Conservation (phyloP, 2,797 vertebrate genomes). For the Mycteria americana region DNA sequence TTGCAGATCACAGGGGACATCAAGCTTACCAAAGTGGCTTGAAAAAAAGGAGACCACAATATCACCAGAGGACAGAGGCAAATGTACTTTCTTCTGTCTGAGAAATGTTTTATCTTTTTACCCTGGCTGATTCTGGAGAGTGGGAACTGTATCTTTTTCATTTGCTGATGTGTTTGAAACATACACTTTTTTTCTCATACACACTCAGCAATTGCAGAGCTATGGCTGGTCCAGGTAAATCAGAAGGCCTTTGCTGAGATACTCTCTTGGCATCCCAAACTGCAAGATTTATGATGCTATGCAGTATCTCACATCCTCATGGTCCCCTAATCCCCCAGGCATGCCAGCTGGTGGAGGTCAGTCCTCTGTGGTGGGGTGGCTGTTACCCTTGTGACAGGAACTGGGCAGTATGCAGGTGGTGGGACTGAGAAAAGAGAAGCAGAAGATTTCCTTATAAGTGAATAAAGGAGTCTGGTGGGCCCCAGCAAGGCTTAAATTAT, state of each 20-base stretch:
- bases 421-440: neutral
- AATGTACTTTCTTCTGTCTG: neutral
- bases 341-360: neutral
- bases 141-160: neutral
- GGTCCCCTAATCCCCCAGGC: neutral
- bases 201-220: neutral
- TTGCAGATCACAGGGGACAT: constrained; percentile 85
- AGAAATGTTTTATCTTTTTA: neutral
- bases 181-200: neutral
- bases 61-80: neutral
- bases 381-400: neutral
- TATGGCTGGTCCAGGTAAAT: neutral
- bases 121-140: neutral
- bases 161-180: neutral
- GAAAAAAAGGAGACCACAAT: neutral
- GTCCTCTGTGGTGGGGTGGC: neutral
- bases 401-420: neutral
- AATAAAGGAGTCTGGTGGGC: neutral
- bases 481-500: neutral
- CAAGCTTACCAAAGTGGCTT: constrained; percentile 91
- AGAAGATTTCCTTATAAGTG: neutral
- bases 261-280: neutral
- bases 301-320: neutral
- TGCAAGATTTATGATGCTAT: neutral
- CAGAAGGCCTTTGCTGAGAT: neutral